Base-by-base conservation (phyloP, 2,113 vertebrate species). In the Albula goreensis region DNA sequence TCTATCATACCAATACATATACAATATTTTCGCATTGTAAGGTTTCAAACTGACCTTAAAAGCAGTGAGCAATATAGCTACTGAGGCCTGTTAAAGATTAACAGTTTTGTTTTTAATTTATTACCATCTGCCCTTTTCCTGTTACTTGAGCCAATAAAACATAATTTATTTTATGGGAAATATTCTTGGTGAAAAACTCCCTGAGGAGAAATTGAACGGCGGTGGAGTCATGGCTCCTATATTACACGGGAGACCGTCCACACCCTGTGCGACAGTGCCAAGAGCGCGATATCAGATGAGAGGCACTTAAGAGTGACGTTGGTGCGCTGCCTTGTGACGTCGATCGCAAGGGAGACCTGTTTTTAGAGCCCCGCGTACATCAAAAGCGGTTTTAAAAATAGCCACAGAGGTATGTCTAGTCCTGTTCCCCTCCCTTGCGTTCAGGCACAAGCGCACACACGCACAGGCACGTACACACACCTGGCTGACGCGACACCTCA, bases 361-460 rank as follows among this genome's bases (percentile, higher is more conserved):
- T 81, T 22, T 22, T 78, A 3, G 1, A 63, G 57, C 3, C 31
- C 74, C 31, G 4, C 70, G 9, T 74, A 60, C 57, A 60, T 11
- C 6, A 4, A 49, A 50, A 51, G 49, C 12, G 12, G 57, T 15
- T 50, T 48, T 80, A 50, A 50, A 50, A 81, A 81, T 50, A 49
- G 10, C 80, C 80, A 3, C 51, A 53, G 80, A 25, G 7, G 50
- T 82, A 22, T 31, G 51, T 1, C 19, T 52, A 3, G 22, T 49
- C 2, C 17, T 4, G 50, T n/a, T 11, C 74, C 92, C 93, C 87
- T 88, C 90, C 78, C 88, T 91, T 85, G 78, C 89, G 80, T 88
- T 90, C 89, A 86, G 91, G 92, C 60, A 89, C 93, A 88, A 89
- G 89, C 87, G 87, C 22, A 53, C 88, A 70, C 25, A 25, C 17